A percentile compares a stretch with the other conserved stretches of the same genome.
phyloP scores from a whole-genome alignment of 2,888 invertebrate species.

The Neoaliturus tenellus region DNA sequence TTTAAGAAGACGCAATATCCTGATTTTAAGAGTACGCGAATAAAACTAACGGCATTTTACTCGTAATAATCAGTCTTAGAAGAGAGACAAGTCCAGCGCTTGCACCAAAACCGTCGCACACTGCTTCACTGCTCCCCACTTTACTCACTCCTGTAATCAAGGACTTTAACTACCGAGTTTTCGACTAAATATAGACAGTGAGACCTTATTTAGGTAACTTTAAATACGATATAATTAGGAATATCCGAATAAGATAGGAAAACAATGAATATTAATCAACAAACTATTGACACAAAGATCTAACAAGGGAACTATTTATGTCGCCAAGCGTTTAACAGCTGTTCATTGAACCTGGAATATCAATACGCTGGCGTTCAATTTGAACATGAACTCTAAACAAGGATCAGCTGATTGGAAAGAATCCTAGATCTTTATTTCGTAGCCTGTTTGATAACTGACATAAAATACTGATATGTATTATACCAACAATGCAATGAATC shows the following conservation, averaged over 20 bases:
- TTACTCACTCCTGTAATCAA: background rate
- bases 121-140: conserved; percentile 23
- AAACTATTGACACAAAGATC: background rate
- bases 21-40: conserved; percentile 10
- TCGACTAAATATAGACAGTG: background rate
- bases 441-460: too few relatives aligned
- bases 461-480: too few relatives aligned
- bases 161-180: background rate
- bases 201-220: background rate
- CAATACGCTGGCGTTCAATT: conserved; percentile 53
- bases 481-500: too few relatives aligned
- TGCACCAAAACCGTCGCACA: conserved; percentile 12
- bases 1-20: background rate
- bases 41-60: conserved; percentile 50
- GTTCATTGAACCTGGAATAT: conserved; percentile 55
- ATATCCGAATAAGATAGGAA: background rate
- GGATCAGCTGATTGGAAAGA: conserved; percentile 39
- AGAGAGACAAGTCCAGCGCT: background rate
- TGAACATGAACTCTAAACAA: conserved; percentile 23
- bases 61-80: background rate
- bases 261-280: background rate
- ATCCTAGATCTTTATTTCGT: background rate
- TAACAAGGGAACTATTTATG: conserved; percentile 26
- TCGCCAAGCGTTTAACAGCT: conserved; percentile 50
- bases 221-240: background rate